A percentile compares a stretch with the other conserved stretches of the same genome.
phyloP scores from a whole-genome alignment of 2,797 vertebrate species.

The Picus viridis region DNA sequence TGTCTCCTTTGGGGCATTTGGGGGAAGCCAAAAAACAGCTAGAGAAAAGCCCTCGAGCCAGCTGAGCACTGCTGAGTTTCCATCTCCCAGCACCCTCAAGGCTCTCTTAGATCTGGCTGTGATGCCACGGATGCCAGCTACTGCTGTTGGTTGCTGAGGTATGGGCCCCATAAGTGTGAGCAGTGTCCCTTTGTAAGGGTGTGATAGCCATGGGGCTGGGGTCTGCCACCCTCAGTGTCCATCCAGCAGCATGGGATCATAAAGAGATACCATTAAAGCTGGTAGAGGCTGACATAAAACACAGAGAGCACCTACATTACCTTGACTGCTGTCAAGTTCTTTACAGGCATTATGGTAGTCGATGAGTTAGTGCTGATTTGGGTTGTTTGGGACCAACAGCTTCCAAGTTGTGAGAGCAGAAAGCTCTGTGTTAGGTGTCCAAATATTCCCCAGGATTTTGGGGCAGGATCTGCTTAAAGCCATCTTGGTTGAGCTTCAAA shows the following conservation, averaged over 20 bases:
- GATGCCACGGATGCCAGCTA: not conserved
- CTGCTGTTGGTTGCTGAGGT: not conserved
- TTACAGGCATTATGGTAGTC: not conserved
- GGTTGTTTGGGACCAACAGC: not conserved
- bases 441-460: not conserved
- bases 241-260: fast-evolving
- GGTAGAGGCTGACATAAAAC: not conserved
- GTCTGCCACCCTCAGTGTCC: not conserved
- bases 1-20: not conserved
- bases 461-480: not conserved
- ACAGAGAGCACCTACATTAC: not conserved
- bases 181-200: not conserved
- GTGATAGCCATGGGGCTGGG: not conserved
- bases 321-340: not conserved
- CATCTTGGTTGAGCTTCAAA: not conserved
- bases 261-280: not conserved
- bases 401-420: not conserved
- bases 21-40: not conserved
- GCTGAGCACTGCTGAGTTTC: not conserved
- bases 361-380: not conserved
- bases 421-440: not conserved
- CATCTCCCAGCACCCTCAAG: not conserved
- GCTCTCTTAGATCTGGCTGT: not conserved
- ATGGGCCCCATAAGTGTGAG: not conserved
- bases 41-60: not conserved